Base-by-base conservation (phyloP, 2,888 invertebrate genomes). In the Lycaena phlaeas region DNA sequence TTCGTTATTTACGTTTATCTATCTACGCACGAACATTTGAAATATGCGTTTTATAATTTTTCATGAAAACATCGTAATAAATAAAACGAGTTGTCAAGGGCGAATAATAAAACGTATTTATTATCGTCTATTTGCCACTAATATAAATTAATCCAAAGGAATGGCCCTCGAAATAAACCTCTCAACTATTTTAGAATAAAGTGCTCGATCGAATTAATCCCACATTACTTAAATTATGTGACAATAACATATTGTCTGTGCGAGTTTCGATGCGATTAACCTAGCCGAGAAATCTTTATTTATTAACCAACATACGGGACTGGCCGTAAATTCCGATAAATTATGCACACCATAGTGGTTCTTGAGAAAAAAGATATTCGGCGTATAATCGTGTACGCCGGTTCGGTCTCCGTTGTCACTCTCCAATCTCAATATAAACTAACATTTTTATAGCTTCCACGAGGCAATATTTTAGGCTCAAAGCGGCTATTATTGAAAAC, bases 131-230 rank as follows among this genome's bases (percentile, higher is more conserved):
- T 42, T 38, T 39, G 46, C 42, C 48, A 44, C 42, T 44, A 41
- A 44, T 48, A 52, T 49, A 47, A 46, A 58, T 53, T 56, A 52
- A 59, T 41, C 37, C 40, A 29, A 45, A 41, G 42, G 34, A 44
- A 40, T 54, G 41, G 45, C 43, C 43, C 52, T 54, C 48, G 54
- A 64, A 68, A 75, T 71, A 74, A 67, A 64, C 62, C 63, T 54
- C 56, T 59, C 54, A 48, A 31, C 36, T 40, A 48, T 47, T 53
- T 56, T 46, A 53, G 66, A 68, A 75, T 71, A 70, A 74, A 73
- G 70, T 63, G 69, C 59, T 61, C 56, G 66, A 73, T 70, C 63
- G 68, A 59, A 72, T 68, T 68, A 72, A 74, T 65, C 65, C 62
- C 51, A 54, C 53, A 59, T 65, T 63, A 66, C 63, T 67, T 65